Evolutionary conservation across 2,113 vertebrate genomes (phyloP).

Genomic region (Oryzias celebensis): DNA sequence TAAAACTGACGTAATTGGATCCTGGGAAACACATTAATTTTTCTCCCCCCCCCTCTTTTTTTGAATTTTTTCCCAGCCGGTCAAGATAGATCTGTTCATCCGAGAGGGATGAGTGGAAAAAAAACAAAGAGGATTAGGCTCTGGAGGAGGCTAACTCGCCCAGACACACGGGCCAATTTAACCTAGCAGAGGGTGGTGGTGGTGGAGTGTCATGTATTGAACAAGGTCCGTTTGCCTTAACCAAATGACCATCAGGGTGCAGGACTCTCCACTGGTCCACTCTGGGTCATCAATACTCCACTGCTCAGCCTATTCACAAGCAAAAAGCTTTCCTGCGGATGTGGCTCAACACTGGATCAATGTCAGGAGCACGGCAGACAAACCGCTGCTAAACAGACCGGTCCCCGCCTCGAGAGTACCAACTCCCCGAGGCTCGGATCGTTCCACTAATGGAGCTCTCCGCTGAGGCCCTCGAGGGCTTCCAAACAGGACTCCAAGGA

Average conservation of each 20-base stretch:
- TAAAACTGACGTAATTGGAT: conserved; percentile 74
- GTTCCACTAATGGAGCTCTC: conserved; percentile 74
- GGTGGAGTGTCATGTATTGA: conserved; percentile 55
- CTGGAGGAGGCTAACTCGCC: conserved; percentile 53
- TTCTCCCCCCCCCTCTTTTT: conserved; percentile 42
- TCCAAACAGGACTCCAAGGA: conserved; percentile 67
- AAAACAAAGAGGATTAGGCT: conserved; percentile 74
- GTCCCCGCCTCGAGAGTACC: conserved; percentile 47
- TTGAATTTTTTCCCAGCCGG: conserved; percentile 53
- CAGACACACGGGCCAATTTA: conserved; percentile 23
- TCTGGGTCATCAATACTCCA: conserved; percentile 53
- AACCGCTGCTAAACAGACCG: conserved; percentile 68
- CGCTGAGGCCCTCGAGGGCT: conserved; percentile 48
- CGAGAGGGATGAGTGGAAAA: conserved; percentile 30
- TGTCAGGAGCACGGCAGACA: conserved; percentile 66
- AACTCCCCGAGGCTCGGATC: conserved; percentile 64
- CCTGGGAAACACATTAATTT: conserved; percentile 75
- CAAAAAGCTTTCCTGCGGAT: conserved; percentile 63
- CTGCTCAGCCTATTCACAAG: conserved; percentile 61
- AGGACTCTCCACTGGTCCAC: conserved; percentile 45
- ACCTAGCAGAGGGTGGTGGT: conserved; percentile 42
- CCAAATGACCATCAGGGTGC: conserved; percentile 68
- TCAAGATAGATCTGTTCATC: conserved; percentile 69
- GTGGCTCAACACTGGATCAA: conserved; percentile 55
- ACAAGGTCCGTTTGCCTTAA: conserved; percentile 61